Base-by-base conservation (phyloP, 1,140 invertebrate genomes). In the Trichonephila clavata region DNA sequence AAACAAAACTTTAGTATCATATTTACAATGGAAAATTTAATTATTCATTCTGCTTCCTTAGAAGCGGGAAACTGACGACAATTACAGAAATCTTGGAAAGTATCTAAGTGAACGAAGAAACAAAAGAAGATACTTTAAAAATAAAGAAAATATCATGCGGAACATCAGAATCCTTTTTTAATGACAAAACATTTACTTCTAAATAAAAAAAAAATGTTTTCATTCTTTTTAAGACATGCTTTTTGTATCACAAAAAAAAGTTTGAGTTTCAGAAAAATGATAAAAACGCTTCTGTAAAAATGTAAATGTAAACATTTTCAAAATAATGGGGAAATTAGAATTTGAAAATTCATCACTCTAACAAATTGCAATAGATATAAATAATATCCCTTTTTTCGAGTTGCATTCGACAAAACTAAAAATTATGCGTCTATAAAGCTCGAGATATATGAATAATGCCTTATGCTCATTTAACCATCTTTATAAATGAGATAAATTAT, bases 11-110 rank as follows among this genome's bases (percentile, higher is more conserved):
- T 14, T 16, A 59, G n/a, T 57, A 57, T 84, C 81, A 84, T 10
- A 57, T 24, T 57, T 59, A 84, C 43, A 84, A 57, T 59, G 43
- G 81, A 43, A 59, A 57, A 20, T 57, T 84, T 84, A 84, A 50
- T 57, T 57, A 24, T n/a, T 57, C 20, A 24, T 7, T 21, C 84
- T 39, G 21, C 3, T 60, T 14, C 60, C 24, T 60, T 50, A 43
- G 20, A 20, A 18, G 21, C 10, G 27, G 27, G 18, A 32, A 32
- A 50, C 27, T 18, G 27, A 1, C 0, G 71, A 77, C 27, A 77
- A 77, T 77, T 39, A 77, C 13, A 39, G 71, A 18, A 77, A 77
- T 77, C 27, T 77, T 27, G 18, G 24, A 77, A 50, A 50, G 10
- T 50, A 32, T 39, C 27, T 77, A 77, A 77, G 32, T 77, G 71